These are phyloP conservation scores for Pasiphila rectangulata DNA, from an alignment of 2,888 invertebrate species.

Conservation along the genomic window DNA sequence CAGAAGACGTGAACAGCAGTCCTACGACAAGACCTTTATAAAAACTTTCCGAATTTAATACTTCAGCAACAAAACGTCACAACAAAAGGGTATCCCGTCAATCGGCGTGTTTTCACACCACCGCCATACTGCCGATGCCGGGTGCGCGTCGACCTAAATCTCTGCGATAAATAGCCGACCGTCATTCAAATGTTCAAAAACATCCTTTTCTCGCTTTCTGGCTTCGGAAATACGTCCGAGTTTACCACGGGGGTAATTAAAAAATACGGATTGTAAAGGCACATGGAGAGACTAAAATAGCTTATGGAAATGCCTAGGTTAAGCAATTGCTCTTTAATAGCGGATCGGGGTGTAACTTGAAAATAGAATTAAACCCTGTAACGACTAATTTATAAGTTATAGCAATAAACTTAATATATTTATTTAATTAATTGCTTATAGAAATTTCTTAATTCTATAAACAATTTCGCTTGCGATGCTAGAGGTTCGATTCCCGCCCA, in stretches of 20 bases:
- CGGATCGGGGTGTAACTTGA: no score
- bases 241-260: not conserved
- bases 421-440: no score
- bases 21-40: not conserved
- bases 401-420: no score
- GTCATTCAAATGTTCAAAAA: slow-evolving; percentile 6
- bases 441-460: no score
- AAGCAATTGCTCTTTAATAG: no score
- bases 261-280: not conserved
- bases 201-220: slow-evolving; percentile 9
- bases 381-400: no score
- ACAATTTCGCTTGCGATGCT: no score
- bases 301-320: no score
- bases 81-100: not conserved
- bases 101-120: slow-evolving; percentile 12
- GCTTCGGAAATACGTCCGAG: not conserved
- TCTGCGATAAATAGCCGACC: slow-evolving; percentile 17
- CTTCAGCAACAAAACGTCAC: not conserved
- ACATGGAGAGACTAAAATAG: not conserved
- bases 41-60: not conserved
- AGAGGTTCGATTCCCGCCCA: no score
- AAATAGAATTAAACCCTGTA: no score
- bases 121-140: not conserved
- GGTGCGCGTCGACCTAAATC: slow-evolving; percentile 22
- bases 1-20: not conserved